phyloP scores from a whole-genome alignment of 53 echinoderm and acorn worm species.

The Temnopleurus reevesii region DNA sequence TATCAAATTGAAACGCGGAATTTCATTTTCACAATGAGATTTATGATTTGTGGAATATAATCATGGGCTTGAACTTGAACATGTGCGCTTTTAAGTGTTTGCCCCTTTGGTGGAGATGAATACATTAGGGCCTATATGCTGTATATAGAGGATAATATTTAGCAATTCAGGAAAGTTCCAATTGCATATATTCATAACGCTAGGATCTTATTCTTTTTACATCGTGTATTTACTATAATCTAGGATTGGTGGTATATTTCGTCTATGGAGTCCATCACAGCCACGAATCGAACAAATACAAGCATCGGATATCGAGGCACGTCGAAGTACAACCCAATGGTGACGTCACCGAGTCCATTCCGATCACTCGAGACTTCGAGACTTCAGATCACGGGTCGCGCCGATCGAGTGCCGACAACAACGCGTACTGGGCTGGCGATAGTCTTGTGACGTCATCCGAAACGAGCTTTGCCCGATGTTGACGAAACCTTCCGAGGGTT shows the following conservation, averaged over 20 bases:
- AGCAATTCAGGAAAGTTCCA: too few species aligned
- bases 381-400: slow-evolving; percentile 45
- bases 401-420: slow-evolving; percentile 54
- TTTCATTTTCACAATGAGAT: too few species aligned
- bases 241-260: slow-evolving; percentile 47
- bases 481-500: background rate
- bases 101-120: too few species aligned
- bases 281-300: slow-evolving; percentile 29
- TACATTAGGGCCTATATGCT: too few species aligned
- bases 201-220: too few species aligned
- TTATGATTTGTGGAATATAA: too few species aligned
- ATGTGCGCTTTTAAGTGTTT: too few species aligned
- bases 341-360: slow-evolving; percentile 14
- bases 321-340: slow-evolving; percentile 12
- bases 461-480: slow-evolving; percentile 42
- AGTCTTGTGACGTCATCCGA: slow-evolving; percentile 51
- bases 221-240: too few species aligned
- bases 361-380: slow-evolving; percentile 40
- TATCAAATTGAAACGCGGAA: too few species aligned
- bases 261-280: slow-evolving; percentile 30
- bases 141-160: too few species aligned
- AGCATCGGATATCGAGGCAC: slow-evolving; percentile 44
- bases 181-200: too few species aligned
- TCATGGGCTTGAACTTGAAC: too few species aligned
- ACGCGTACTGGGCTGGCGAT: slow-evolving; percentile 59